Evolutionary conservation across 1,140 invertebrate species (phyloP).

Genomic region (Oryctes rhinoceros): DNA sequence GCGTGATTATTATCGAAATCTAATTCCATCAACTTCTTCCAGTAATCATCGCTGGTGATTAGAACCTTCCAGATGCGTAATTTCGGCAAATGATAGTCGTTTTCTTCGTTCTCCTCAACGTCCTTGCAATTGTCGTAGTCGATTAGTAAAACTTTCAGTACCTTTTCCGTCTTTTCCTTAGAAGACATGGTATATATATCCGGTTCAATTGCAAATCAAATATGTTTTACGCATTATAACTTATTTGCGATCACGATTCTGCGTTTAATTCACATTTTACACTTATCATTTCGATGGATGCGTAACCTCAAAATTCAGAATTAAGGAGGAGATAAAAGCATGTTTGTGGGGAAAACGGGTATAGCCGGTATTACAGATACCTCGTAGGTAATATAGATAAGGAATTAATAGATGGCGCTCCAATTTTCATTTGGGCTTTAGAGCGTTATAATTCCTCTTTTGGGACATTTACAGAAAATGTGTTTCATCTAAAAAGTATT

Average conservation of each 20-base stretch:
- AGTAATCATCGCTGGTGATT: conserved; percentile 35
- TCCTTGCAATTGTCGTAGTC: conserved; percentile 41
- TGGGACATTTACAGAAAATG: no score
- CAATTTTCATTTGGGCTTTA: no score
- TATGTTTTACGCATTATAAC: conserved; percentile 15
- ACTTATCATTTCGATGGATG: no score
- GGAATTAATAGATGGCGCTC: no score
- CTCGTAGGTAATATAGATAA: no score
- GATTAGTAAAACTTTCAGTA: conserved; percentile 29
- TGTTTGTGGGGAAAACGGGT: no score
- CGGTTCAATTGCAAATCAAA: background rate
- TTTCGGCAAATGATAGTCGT: conserved; percentile 3
- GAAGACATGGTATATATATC: conserved; percentile 25
- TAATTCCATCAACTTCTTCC: conserved; percentile 35
- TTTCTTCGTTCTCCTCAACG: conserved; percentile 37
- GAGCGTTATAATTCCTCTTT: no score
- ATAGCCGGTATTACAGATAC: no score
- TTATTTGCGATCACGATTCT: background rate
- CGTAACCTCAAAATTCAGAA: no score
- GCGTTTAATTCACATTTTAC: background rate
- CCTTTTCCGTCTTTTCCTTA: conserved; percentile 35
- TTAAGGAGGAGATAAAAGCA: no score
- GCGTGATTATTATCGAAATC: conserved; percentile 37
- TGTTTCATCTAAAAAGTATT: no score
- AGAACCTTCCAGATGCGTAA: conserved; percentile 32